Percentiles rank a stretch among this genome's conserved stretches.
Conservation (phyloP, 2,888 invertebrate genomes). For the Anthrax anthrax region DNA sequence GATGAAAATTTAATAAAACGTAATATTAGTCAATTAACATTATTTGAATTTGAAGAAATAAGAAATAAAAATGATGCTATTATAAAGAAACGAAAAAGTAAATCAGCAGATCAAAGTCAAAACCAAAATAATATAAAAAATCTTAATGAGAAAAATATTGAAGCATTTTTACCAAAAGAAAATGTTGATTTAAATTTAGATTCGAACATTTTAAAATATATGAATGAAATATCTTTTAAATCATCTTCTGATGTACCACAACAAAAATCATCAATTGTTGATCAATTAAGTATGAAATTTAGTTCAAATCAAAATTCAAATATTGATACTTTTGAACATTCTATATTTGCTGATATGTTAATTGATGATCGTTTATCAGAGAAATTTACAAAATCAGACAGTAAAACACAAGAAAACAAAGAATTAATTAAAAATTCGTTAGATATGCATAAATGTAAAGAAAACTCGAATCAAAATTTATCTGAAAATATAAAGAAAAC, state of each 20-base stretch:
- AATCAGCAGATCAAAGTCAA: constrained; percentile 6
- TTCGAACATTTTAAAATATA: constrained; percentile 7
- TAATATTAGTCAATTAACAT: not conserved
- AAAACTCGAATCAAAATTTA: no score
- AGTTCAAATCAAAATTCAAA: not conserved
- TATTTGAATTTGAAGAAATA: not conserved
- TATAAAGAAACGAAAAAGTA: not conserved
- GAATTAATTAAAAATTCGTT: no score
- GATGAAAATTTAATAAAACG: not conserved
- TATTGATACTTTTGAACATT: constrained; percentile 1
- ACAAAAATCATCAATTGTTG: constrained; percentile 3
- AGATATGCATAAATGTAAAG: no score
- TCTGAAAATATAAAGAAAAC: no score
- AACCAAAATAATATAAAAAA: not conserved
- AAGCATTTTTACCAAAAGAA: constrained; percentile 6
- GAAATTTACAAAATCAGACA: constrained; percentile 18
- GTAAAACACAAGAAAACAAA: no score
- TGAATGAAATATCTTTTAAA: constrained; percentile 8
- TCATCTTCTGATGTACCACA: not conserved
- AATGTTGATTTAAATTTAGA: constrained; percentile 8
- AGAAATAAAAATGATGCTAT: not conserved
- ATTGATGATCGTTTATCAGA: constrained; percentile 21
- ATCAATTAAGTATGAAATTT: constrained; percentile 2
- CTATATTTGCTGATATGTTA: constrained; percentile 13
- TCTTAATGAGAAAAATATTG: not conserved